Conservation (phyloP, 2,888 invertebrate genomes). For the Eupeodes luniger region DNA sequence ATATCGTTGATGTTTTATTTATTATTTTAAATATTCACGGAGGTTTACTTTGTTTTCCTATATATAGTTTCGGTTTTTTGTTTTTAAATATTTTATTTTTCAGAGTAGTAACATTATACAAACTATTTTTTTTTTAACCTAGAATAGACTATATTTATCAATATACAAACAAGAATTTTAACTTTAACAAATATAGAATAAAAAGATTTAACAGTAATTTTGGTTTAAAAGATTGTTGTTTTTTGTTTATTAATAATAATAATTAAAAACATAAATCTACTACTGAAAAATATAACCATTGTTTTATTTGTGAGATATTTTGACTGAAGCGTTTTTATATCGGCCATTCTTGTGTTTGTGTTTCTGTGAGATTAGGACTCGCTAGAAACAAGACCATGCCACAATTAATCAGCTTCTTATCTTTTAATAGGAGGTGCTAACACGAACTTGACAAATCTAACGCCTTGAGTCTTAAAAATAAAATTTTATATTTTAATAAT, state of each 20-base stretch:
- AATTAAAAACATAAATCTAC: slow-evolving; percentile 30
- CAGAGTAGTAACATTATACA: slow-evolving; percentile 56
- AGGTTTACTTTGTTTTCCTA: slow-evolving; percentile 52
- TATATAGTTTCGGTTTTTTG: slow-evolving; percentile 41
- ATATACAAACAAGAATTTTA: slow-evolving; percentile 62
- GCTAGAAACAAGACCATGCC: not conserved
- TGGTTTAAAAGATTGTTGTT: slow-evolving; percentile 61
- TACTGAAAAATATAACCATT: slow-evolving; percentile 21
- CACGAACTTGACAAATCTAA: slow-evolving; percentile 20
- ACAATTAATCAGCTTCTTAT: not conserved
- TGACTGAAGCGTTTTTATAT: slow-evolving; percentile 15
- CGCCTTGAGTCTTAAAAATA: not conserved
- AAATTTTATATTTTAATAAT: not conserved
- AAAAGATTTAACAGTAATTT: slow-evolving; percentile 69
- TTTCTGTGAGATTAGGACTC: slow-evolving; percentile 1
- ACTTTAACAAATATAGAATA: slow-evolving; percentile 65
- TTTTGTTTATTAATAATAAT: slow-evolving; percentile 6
- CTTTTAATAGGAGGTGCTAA: not conserved
- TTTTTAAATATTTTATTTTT: slow-evolving; percentile 33
- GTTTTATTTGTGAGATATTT: slow-evolving; percentile 24
- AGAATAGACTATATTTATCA: slow-evolving; percentile 44
- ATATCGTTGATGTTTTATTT: slow-evolving; percentile 61
- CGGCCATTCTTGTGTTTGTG: not conserved
- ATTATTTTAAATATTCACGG: slow-evolving; percentile 51
- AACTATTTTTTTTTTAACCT: slow-evolving; percentile 44